phyloP scores from a whole-genome alignment of 2,113 vertebrate genomes.

The Taurulus bubalis region DNA sequence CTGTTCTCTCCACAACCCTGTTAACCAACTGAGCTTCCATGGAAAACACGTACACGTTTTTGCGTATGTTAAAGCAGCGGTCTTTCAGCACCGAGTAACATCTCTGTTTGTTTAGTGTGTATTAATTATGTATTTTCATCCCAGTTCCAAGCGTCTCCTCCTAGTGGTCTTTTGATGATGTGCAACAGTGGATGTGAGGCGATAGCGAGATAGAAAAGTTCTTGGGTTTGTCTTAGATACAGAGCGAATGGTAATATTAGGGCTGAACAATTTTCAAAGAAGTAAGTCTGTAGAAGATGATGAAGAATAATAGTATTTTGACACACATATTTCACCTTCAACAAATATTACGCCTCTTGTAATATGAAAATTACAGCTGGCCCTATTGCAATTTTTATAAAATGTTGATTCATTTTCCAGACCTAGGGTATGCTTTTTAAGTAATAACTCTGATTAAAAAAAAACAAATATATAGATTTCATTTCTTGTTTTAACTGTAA shows the following conservation, averaged over 20 bases:
- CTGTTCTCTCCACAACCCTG: not conserved
- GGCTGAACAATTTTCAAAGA: not conserved
- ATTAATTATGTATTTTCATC: constrained; percentile 10
- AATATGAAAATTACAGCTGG: not conserved
- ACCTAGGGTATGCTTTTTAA: not conserved
- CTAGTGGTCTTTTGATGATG: constrained; percentile 49
- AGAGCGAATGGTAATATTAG: not conserved
- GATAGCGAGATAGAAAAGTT: not conserved
- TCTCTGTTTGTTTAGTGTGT: constrained; percentile 40
- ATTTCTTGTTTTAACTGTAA: not conserved
- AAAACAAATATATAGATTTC: not conserved
- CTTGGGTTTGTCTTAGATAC: not conserved
- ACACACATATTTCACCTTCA: not conserved
- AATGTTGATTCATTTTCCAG: not conserved
- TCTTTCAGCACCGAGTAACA: constrained; percentile 28
- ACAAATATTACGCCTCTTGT: too few relatives aligned
- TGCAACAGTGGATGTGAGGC: constrained; percentile 19
- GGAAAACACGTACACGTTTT: too few relatives aligned
- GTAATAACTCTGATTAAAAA: too few relatives aligned
- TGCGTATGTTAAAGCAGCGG: not conserved
- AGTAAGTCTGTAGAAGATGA: not conserved
- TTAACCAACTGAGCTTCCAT: too few relatives aligned
- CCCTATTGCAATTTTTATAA: not conserved
- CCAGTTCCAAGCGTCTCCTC: constrained; percentile 36
- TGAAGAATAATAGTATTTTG: not conserved